phyloP scores from a whole-genome alignment of 2,113 vertebrate species.

The Chrysochloris asiatica region DNA sequence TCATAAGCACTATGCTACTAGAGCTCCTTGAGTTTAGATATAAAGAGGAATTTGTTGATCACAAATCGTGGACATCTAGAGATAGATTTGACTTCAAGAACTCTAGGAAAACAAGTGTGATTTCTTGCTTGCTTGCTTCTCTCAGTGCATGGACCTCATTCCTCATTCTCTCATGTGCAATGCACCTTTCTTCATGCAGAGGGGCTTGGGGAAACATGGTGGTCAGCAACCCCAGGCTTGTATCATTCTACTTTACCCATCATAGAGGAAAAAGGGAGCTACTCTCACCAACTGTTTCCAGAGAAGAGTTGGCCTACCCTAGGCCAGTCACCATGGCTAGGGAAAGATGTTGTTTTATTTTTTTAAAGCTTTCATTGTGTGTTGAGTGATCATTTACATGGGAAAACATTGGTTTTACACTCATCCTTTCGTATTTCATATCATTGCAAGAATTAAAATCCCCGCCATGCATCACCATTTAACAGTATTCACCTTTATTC shows the following conservation, averaged over 20 bases:
- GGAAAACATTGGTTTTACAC: too few relatives aligned
- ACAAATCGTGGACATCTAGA: not conserved
- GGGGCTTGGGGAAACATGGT: rapidly evolving
- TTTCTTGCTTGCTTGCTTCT: not conserved
- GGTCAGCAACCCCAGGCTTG: not conserved
- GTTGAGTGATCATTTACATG: too few relatives aligned
- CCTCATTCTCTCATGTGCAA: not conserved
- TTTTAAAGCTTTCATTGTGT: too few relatives aligned
- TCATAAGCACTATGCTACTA: too few relatives aligned
- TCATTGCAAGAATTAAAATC: too few relatives aligned
- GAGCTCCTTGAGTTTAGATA: too few relatives aligned
- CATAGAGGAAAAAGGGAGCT: not conserved
- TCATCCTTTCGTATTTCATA: too few relatives aligned
- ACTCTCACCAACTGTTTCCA: not conserved
- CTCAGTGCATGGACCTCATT: not conserved
- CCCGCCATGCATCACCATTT: too few relatives aligned
- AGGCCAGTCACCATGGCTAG: not conserved
- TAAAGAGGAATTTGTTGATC: not conserved
- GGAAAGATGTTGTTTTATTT: rapidly evolving
- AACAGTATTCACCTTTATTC: too few relatives aligned
- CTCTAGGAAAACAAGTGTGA: not conserved
- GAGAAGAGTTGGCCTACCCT: too few relatives aligned
- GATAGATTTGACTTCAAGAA: not conserved
- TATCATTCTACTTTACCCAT: too few relatives aligned
- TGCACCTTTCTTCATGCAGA: not conserved